These are phyloP conservation scores for Leptodirus hochenwartii DNA, from an alignment of 2,888 invertebrate genomes.

Conservation along the genomic window DNA sequence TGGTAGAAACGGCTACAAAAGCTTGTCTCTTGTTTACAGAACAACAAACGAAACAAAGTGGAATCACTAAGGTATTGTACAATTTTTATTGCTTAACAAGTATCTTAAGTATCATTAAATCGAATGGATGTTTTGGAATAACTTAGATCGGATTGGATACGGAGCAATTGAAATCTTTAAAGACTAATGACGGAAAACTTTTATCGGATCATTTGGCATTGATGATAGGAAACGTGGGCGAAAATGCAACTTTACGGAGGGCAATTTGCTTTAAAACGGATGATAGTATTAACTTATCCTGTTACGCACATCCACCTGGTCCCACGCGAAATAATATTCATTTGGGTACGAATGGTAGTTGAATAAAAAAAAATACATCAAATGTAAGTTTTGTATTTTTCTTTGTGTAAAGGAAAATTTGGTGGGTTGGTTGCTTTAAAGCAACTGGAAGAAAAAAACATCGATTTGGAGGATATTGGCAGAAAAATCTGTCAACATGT, in stretches of 20 bases:
- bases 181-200: slow-evolving; percentile 43
- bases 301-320: slow-evolving; percentile 62
- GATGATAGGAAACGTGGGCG: slow-evolving; percentile 75
- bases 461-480: slow-evolving; percentile 32
- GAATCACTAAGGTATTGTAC: background rate
- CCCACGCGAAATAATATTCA: slow-evolving; percentile 31
- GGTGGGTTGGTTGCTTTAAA: slow-evolving; percentile 65
- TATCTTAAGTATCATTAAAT: slow-evolving; percentile 16
- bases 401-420: too few species aligned
- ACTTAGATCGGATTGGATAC: slow-evolving; percentile 41
- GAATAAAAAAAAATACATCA: too few species aligned
- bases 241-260: slow-evolving; percentile 68
- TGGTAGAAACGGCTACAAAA: slow-evolving; percentile 54
- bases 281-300: slow-evolving; percentile 36
- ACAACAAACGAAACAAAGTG: slow-evolving; percentile 21
- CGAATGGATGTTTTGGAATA: slow-evolving; percentile 5
- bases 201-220: slow-evolving; percentile 68
- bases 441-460: slow-evolving; percentile 25
- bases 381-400: too few species aligned
- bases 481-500: slow-evolving; percentile 81
- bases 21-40: slow-evolving; percentile 49
- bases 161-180: slow-evolving; percentile 47
- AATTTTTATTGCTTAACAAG: slow-evolving; percentile 8
- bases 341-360: slow-evolving; percentile 32
- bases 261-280: slow-evolving; percentile 56